Evolutionary conservation across 1,140 invertebrate species (phyloP).

Genomic region (Drosophila micromelanica): DNA sequence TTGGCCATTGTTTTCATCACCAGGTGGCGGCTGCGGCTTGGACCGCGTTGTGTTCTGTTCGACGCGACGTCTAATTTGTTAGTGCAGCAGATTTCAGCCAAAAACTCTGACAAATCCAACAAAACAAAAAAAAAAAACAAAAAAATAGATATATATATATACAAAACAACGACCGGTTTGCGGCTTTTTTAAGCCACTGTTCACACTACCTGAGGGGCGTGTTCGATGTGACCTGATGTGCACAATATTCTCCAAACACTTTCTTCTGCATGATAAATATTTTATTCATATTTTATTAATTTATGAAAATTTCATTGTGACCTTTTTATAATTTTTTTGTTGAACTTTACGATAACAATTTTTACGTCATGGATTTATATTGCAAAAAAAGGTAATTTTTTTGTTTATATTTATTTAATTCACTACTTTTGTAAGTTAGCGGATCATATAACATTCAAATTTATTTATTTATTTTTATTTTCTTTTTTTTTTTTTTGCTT

Average conservation of each 20-base stretch:
- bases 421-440: too few species aligned
- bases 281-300: too few species aligned
- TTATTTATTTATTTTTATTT: too few species aligned
- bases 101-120: constrained; percentile 9
- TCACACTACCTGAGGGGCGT: background rate
- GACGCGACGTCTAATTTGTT: constrained; percentile 49
- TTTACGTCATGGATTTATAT: too few species aligned
- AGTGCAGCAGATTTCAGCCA: constrained; percentile 42
- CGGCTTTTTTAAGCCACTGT: background rate
- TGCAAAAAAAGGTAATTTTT: too few species aligned
- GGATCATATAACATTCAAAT: too few species aligned
- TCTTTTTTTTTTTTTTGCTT: too few species aligned
- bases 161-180: constrained; percentile 34
- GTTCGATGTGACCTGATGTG: background rate
- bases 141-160: background rate
- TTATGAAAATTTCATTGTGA: too few species aligned
- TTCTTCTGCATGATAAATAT: background rate
- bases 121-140: background rate
- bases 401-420: too few species aligned
- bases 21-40: constrained; percentile 1
- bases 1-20: constrained; percentile 41
- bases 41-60: constrained; percentile 55
- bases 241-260: background rate
- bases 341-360: too few species aligned
- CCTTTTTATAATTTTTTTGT: too few species aligned